Percentiles rank a stretch among this genome's conserved stretches.
Conservation (phyloP, 2,888 invertebrate species). For the Stenichneumon culpator region DNA sequence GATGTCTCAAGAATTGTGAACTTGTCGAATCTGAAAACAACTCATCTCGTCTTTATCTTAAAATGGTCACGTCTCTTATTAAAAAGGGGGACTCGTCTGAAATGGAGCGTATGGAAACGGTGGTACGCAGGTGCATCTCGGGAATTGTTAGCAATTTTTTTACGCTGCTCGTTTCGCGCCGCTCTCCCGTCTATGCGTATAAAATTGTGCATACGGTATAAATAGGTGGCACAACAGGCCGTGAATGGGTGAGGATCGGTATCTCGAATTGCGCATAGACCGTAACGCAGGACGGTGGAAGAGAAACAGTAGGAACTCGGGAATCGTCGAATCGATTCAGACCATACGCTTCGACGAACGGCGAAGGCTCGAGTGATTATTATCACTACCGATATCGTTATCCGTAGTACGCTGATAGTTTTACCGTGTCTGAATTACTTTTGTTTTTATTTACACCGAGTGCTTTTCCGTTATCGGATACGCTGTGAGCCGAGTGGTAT, state of each 20-base stretch:
- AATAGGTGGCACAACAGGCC: slow-evolving; percentile 1
- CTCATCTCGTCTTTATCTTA: too few relatives aligned
- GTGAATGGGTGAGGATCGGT: slow-evolving; percentile 15
- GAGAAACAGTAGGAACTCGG: slow-evolving; percentile 30
- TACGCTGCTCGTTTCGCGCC: neutral
- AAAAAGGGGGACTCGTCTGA: neutral
- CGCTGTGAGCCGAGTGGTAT: neutral
- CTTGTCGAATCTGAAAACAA: neutral
- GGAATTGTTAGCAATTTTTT: neutral
- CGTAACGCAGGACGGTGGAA: neutral
- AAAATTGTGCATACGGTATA: slow-evolving; percentile 15
- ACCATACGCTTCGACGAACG: slow-evolving; percentile 14
- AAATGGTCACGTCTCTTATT: too few relatives aligned
- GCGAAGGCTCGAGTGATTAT: slow-evolving; percentile 40
- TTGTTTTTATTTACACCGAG: neutral
- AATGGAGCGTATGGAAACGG: neutral
- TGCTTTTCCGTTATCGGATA: neutral
- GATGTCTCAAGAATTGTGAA: neutral
- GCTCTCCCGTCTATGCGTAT: neutral
- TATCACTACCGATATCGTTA: slow-evolving; percentile 22
- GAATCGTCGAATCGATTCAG: slow-evolving; percentile 55
- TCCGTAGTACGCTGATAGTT: neutral
- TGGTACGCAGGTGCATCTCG: neutral
- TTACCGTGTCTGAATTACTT: neutral
- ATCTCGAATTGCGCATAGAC: slow-evolving; percentile 36